A percentile compares a stretch with the other conserved stretches of the same genome.
Conservation (phyloP, 1,140 invertebrate genomes). For the Lethrus apterus region DNA sequence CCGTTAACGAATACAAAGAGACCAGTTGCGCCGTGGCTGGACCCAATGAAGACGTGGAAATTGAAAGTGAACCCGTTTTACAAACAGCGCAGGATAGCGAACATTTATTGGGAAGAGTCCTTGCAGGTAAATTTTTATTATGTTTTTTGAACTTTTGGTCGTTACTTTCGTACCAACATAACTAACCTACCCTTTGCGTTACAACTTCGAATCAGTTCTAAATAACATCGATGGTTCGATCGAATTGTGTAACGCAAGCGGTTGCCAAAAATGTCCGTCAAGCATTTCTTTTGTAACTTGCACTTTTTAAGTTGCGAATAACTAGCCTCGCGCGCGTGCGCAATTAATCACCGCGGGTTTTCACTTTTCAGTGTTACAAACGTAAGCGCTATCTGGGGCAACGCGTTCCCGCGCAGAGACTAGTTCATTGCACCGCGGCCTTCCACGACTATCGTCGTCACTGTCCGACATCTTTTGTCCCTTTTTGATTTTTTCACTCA, state of each 20-base stretch:
- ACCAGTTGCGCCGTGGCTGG: slow-evolving; percentile 34
- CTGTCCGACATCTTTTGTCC: slow-evolving; percentile 15
- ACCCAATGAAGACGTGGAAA: slow-evolving; percentile 27
- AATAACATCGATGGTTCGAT: not conserved
- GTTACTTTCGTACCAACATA: not conserved
- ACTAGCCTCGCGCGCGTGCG: no score
- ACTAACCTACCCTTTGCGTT: slow-evolving; percentile 11
- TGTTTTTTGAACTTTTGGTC: not conserved
- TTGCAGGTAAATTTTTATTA: slow-evolving; percentile 44
- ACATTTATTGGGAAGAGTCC: slow-evolving; percentile 48
- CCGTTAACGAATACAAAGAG: slow-evolving; percentile 39
- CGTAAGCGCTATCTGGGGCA: slow-evolving; percentile 34
- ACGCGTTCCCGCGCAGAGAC: slow-evolving; percentile 25
- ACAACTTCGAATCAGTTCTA: not conserved
- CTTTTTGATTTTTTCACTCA: slow-evolving; percentile 26
- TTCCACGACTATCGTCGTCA: slow-evolving; percentile 26
- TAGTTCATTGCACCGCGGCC: slow-evolving; percentile 40
- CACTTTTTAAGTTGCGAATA: no score
- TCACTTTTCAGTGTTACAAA: slow-evolving; percentile 32
- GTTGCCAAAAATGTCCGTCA: no score
- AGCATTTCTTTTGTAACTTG: no score
- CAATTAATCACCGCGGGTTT: slow-evolving; percentile 26
- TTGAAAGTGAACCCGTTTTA: slow-evolving; percentile 26
- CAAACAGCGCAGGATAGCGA: slow-evolving; percentile 43
- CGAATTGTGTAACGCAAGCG: no score